A percentile compares a stretch with the other conserved stretches of the same genome.
Evolutionary conservation across 2,888 invertebrate genomes (phyloP).

Genomic region (Caradrina clavipalpis): DNA sequence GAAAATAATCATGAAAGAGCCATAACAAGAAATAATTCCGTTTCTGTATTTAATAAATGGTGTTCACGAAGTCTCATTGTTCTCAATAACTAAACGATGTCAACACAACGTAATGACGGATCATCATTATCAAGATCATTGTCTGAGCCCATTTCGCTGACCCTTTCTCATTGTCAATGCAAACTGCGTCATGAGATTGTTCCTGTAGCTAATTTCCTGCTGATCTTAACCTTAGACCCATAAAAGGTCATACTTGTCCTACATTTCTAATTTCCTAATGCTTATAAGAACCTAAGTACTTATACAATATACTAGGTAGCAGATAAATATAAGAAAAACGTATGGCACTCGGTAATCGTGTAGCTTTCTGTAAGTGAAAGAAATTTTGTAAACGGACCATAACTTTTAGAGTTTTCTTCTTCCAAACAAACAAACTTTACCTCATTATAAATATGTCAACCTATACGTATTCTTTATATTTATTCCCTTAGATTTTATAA

Average conservation of each 20-base stretch:
- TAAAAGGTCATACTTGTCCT: background rate
- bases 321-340: no score
- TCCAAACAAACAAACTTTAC: no score
- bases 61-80: background rate
- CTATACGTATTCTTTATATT: no score
- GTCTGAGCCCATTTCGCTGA: constrained; percentile 2
- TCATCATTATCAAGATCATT: constrained; percentile 15
- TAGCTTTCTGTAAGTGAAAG: no score
- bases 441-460: no score
- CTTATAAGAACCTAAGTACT: no score
- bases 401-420: no score
- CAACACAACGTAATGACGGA: constrained; percentile 9
- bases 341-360: no score
- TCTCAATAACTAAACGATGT: background rate
- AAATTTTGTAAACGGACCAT: no score
- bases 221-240: constrained; percentile 24
- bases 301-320: no score
- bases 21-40: background rate
- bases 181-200: constrained; percentile 16
- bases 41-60: background rate
- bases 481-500: no score
- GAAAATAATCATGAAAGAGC: background rate
- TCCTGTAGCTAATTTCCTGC: constrained; percentile 36
- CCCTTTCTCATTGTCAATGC: constrained; percentile 43
- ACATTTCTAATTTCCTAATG: background rate